Evolutionary conservation across 2,888 invertebrate species (phyloP).

Genomic region (Deilephila elpenor): DNA sequence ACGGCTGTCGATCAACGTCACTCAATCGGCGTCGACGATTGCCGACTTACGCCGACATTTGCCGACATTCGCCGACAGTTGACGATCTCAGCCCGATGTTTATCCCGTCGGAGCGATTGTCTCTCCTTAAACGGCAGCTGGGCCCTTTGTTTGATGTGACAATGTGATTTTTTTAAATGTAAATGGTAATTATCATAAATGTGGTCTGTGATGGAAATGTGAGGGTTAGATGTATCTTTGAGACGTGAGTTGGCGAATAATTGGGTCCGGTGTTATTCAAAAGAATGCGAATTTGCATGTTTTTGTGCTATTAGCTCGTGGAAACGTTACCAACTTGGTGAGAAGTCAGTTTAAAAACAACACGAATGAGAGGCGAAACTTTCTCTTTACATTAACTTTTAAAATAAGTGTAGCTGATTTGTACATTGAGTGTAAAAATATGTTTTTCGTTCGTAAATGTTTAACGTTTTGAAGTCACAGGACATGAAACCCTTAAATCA

Average conservation of each 20-base stretch:
- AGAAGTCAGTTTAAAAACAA: not conserved
- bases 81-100: slow-evolving; percentile 72
- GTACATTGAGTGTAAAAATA: too few species aligned
- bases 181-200: slow-evolving; percentile 75
- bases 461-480: too few species aligned
- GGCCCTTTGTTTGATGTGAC: slow-evolving; percentile 66
- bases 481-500: too few species aligned
- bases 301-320: slow-evolving; percentile 10
- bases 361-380: not conserved
- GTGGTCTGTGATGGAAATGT: slow-evolving; percentile 50
- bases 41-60: slow-evolving; percentile 57
- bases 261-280: slow-evolving; percentile 19
- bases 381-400: not conserved
- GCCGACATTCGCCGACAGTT: slow-evolving; percentile 66
- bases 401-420: too few species aligned
- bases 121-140: slow-evolving; percentile 74
- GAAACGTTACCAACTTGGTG: not conserved
- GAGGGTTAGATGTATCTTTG: slow-evolving; percentile 26
- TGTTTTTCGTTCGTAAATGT: too few species aligned
- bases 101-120: slow-evolving; percentile 76
- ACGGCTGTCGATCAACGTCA: slow-evolving; percentile 80
- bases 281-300: slow-evolving; percentile 1
- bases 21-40: slow-evolving; percentile 56
- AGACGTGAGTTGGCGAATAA: slow-evolving; percentile 26
- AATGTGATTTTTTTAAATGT: slow-evolving; percentile 62